Evolutionary conservation across 2,888 invertebrate species (phyloP).

Genomic region (Epirrita christyi): DNA sequence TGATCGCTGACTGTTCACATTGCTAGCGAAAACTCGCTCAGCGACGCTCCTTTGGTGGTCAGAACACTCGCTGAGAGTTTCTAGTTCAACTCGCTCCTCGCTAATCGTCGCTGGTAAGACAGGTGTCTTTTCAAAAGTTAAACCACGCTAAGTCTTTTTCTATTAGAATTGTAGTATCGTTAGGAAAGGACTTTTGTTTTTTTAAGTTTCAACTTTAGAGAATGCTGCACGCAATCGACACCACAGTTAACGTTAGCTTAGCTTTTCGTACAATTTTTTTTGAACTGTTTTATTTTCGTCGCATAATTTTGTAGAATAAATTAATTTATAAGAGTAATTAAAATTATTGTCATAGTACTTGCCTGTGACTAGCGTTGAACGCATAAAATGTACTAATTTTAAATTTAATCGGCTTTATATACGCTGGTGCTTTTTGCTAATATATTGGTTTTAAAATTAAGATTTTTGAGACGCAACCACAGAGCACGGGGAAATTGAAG

Average conservation of each 20-base stretch:
- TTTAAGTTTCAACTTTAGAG: too few species aligned
- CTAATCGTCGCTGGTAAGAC: too few species aligned
- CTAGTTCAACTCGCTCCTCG: too few species aligned
- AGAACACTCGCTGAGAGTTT: too few species aligned
- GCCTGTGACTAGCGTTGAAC: slow-evolving; percentile 6
- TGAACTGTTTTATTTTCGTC: background rate
- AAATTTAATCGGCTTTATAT: slow-evolving; percentile 16
- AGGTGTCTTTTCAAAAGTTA: too few species aligned
- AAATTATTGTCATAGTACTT: slow-evolving; percentile 5
- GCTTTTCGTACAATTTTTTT: background rate
- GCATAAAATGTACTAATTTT: slow-evolving; percentile 22
- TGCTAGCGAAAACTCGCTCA: too few species aligned
- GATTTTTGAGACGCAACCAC: background rate
- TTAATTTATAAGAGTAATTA: background rate
- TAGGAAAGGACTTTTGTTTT: too few species aligned
- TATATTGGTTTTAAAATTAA: background rate
- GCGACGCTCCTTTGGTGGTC: too few species aligned
- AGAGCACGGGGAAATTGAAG: background rate
- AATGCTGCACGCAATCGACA: too few species aligned
- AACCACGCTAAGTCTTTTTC: too few species aligned
- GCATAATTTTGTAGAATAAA: background rate
- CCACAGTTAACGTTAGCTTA: background rate
- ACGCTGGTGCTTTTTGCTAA: slow-evolving; percentile 9
- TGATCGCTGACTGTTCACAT: too few species aligned
- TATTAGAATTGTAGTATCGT: too few species aligned